Evolutionary conservation across 2,113 vertebrate species (phyloP).

Genomic region (Hippocampus comes): DNA sequence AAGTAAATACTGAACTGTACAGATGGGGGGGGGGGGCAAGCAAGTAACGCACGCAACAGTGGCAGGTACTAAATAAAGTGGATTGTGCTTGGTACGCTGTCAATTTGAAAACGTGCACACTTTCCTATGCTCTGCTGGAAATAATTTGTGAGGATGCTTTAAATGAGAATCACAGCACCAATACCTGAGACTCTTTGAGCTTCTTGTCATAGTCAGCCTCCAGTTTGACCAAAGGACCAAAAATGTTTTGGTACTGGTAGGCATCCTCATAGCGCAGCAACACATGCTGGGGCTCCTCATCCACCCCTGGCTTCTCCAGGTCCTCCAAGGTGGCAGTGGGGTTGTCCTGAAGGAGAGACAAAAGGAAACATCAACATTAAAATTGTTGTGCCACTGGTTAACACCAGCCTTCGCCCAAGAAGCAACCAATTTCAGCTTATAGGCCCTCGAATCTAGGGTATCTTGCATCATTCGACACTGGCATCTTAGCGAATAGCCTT

Average conservation of each 20-base stretch:
- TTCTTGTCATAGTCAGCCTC: slow-evolving; percentile 99
- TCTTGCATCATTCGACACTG: background rate
- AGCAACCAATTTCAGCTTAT: background rate
- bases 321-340: slow-evolving; percentile 94
- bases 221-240: slow-evolving; percentile 95
- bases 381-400: background rate
- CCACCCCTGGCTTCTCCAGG: slow-evolving; percentile 95
- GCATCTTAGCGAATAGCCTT: background rate
- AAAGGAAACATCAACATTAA: background rate
- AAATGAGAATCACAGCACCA: background rate
- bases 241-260: slow-evolving; percentile 99
- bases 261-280: slow-evolving; percentile 95
- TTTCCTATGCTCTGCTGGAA: background rate
- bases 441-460: too few relatives aligned
- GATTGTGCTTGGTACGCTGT: background rate
- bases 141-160: background rate
- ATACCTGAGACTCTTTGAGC: slow-evolving; percentile 98
- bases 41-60: background rate
- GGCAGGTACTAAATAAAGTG: background rate
- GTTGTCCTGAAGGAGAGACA: slow-evolving; percentile 80
- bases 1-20: background rate
- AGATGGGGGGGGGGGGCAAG: too few relatives aligned
- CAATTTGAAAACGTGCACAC: background rate
- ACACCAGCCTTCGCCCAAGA: background rate
- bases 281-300: slow-evolving; percentile 96